Evolutionary conservation across 2,113 vertebrate species (phyloP).

Genomic region (Dicerorhinus sumatrensis): DNA sequence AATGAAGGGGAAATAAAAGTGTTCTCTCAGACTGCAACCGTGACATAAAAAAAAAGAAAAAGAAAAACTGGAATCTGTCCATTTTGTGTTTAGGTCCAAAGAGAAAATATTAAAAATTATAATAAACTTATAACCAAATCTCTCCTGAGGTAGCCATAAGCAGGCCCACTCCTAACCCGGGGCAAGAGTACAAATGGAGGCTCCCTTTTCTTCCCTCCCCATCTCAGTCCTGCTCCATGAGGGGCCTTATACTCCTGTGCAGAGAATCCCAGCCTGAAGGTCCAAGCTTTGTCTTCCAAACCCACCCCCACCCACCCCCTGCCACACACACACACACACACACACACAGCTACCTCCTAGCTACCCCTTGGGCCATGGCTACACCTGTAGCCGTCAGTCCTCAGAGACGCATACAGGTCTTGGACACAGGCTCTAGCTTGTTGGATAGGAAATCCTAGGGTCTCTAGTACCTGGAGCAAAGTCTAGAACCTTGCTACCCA

Average conservation of each 20-base stretch:
- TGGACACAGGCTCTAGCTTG: not conserved
- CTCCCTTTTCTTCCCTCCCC: not conserved
- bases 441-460: not conserved
- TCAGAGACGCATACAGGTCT: not conserved
- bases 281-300: not conserved
- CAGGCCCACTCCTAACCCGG: not conserved
- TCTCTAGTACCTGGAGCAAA: not conserved
- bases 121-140: not conserved
- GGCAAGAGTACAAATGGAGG: not conserved
- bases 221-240: not conserved
- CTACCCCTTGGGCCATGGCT: fast-evolving
- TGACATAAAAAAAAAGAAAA: not conserved
- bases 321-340: too few species aligned
- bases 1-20: not conserved
- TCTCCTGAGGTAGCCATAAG: not conserved
- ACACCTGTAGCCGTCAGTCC: not conserved
- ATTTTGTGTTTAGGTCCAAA: not conserved
- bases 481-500: not conserved
- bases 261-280: not conserved
- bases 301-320: fast-evolving
- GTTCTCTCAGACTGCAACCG: not conserved
- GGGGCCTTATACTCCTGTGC: not conserved
- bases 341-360: not conserved
- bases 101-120: not conserved
- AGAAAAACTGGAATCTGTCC: not conserved